Evolutionary conservation across 2,113 vertebrate genomes (phyloP).

Genomic region (Gymnobelideus leadbeateri): DNA sequence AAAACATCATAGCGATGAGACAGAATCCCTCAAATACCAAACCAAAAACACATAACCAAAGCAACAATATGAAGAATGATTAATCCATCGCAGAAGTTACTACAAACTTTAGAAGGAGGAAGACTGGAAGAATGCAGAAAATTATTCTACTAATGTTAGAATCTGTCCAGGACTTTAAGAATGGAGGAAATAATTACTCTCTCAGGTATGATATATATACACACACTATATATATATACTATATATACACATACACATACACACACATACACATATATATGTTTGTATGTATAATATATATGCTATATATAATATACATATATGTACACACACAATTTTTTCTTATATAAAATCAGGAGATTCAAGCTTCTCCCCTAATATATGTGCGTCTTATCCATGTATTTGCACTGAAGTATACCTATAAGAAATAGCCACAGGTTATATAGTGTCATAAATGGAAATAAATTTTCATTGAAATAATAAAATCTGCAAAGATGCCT

Average conservation of each 20-base stretch:
- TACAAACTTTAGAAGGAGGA: background rate
- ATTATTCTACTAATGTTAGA: background rate
- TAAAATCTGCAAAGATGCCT: conserved; percentile 20
- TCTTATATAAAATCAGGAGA: background rate
- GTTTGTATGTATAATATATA: no score
- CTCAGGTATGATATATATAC: no score
- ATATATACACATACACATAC: no score
- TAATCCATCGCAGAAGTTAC: background rate
- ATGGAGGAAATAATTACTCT: background rate
- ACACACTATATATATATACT: no score
- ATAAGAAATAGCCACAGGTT: background rate
- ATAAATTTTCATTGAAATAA: conserved; percentile 30
- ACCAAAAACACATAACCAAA: background rate
- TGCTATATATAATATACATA: no score
- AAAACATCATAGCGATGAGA: background rate
- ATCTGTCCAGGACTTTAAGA: background rate
- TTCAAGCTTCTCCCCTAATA: background rate
- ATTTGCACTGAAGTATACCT: background rate
- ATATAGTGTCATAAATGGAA: background rate
- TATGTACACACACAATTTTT: background rate
- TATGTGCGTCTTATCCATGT: background rate
- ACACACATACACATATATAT: no score
- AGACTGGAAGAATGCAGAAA: background rate
- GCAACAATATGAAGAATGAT: background rate
- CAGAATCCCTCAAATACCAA: background rate